phyloP scores from a whole-genome alignment of 2,797 vertebrate species.

The Gobionotothen gibberifrons region DNA sequence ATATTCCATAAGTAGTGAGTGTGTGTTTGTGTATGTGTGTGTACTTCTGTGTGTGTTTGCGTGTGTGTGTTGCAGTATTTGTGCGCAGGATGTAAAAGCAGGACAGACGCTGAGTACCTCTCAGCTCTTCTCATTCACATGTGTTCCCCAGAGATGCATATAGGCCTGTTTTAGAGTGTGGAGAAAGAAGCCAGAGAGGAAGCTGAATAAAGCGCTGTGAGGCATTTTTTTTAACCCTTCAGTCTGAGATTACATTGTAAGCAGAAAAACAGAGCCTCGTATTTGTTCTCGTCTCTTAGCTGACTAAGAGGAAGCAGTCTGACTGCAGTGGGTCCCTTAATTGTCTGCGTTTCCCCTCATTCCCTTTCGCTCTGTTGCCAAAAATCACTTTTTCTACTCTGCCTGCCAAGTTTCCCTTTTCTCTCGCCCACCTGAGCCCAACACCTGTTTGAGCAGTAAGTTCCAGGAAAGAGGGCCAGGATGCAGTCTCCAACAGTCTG shows the following conservation, averaged over 20 bases:
- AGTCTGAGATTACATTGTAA: conserved; percentile 29
- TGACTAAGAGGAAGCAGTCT: conserved; percentile 33
- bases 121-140: conserved; percentile 66
- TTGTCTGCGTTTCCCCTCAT: conserved; percentile 13
- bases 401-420: conserved; percentile 64
- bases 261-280: conserved; percentile 21
- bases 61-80: conserved; percentile 25
- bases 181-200: conserved; percentile 36
- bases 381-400: conserved; percentile 48
- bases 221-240: conserved; percentile 48
- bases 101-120: conserved; percentile 66
- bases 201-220: conserved; percentile 11
- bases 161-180: conserved; percentile 62
- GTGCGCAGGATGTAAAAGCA: conserved; percentile 56
- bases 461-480: conserved; percentile 65
- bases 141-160: conserved; percentile 65
- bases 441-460: conserved; percentile 68
- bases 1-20: conserved; percentile 58
- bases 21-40: conserved; percentile 12
- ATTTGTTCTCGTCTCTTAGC: conserved; percentile 26
- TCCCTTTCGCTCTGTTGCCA: conserved; percentile 36
- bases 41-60: conserved; percentile 18
- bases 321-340: conserved; percentile 6
- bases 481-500: conserved; percentile 47
- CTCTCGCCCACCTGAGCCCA: conserved; percentile 69